These are phyloP conservation scores for Microchrysa polita DNA, from an alignment of 2,888 invertebrate genomes.

Conservation along the genomic window DNA sequence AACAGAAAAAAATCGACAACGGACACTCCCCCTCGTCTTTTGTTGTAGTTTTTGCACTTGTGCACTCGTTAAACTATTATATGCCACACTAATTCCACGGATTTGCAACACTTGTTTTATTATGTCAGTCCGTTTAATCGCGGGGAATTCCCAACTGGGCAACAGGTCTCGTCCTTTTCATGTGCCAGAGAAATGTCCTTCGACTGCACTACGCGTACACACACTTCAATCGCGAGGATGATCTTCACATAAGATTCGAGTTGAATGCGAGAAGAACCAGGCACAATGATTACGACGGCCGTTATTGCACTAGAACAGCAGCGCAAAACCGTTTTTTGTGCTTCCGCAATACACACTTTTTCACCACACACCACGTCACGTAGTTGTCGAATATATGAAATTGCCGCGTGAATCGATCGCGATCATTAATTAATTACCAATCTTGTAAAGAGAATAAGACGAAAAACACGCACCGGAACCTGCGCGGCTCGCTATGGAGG, in stretches of 20 bases:
- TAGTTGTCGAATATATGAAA: not conserved
- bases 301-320: not conserved
- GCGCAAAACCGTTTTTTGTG: too few relatives aligned
- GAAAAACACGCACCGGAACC: slow-evolving; percentile 28
- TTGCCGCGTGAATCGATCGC: slow-evolving; percentile 5
- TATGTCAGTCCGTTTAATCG: not conserved
- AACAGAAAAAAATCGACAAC: too few relatives aligned
- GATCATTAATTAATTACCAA: slow-evolving; percentile 3
- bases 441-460: not conserved
- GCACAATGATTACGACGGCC: not conserved
- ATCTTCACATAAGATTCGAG: not conserved
- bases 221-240: not conserved
- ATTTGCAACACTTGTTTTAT: slow-evolving; percentile 11
- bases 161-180: not conserved
- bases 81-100: slow-evolving; percentile 1
- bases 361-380: too few relatives aligned
- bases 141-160: slow-evolving; percentile 16
- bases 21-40: slow-evolving; percentile 6
- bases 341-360: not conserved
- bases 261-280: not conserved
- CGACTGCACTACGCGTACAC: not conserved
- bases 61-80: not conserved
- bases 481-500: too few relatives aligned
- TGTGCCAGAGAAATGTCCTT: not conserved
- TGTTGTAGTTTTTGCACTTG: not conserved